These are phyloP conservation scores for Augiades crinisus DNA, from an alignment of 2,888 invertebrate genomes.

Conservation along the genomic window DNA sequence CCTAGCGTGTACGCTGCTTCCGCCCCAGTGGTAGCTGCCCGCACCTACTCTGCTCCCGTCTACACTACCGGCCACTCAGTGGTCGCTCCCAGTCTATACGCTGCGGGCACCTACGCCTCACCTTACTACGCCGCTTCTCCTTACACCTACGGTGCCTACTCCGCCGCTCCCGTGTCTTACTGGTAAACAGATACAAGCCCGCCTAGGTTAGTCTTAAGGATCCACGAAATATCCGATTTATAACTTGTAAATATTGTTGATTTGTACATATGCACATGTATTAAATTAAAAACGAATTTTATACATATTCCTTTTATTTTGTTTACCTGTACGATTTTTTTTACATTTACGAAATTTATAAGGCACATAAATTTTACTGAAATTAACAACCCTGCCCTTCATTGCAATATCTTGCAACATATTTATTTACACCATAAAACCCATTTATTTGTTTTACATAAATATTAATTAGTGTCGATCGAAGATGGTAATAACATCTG, in stretches of 20 bases:
- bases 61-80: conserved; percentile 21
- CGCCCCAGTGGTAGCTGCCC: conserved; percentile 29
- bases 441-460: background rate
- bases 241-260: conserved; percentile 29
- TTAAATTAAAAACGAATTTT: conserved; percentile 24
- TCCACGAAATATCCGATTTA: conserved; percentile 21
- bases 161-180: conserved; percentile 30
- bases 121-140: conserved; percentile 28
- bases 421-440: background rate
- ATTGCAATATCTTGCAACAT: no score
- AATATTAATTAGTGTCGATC: background rate
- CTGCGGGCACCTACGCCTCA: conserved; percentile 28
- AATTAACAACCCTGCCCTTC: no score
- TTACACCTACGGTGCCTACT: conserved; percentile 33
- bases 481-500: no score
- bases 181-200: conserved; percentile 10
- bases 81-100: conserved; percentile 29
- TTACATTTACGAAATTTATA: background rate
- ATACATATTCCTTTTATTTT: background rate
- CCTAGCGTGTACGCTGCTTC: conserved; percentile 33
- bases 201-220: conserved; percentile 17
- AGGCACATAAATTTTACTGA: no score
- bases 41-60: conserved; percentile 30
- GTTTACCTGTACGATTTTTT: conserved; percentile 2
- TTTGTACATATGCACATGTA: conserved; percentile 29